A percentile compares a stretch with the other conserved stretches of the same genome.
Conservation (phyloP, 2,888 invertebrate genomes). For the Xestia sexstrigata region DNA sequence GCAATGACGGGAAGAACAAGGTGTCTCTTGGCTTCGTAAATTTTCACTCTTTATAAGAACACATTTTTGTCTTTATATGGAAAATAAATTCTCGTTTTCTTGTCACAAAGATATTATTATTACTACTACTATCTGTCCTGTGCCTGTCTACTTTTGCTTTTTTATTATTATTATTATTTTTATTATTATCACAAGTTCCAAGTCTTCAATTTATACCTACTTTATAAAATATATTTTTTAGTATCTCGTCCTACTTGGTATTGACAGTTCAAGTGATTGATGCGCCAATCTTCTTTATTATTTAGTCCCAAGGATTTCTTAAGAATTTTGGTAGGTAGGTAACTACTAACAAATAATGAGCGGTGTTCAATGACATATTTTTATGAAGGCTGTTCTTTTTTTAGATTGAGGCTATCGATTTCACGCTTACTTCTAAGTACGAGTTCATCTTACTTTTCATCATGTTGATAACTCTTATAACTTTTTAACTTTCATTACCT, state of each 20-base stretch:
- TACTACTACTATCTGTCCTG: no score
- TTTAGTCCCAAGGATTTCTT: slow-evolving; percentile 7
- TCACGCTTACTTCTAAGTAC: background rate
- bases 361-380: background rate
- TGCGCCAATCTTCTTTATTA: slow-evolving; percentile 19
- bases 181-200: background rate
- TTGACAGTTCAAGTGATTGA: slow-evolving; percentile 37
- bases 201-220: background rate
- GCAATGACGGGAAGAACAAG: no score
- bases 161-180: no score
- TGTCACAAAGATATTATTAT: slow-evolving; percentile 1
- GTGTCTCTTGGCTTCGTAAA: background rate
- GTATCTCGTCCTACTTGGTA: slow-evolving; percentile 2
- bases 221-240: background rate
- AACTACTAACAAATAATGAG: background rate
- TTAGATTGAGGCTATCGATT: background rate
- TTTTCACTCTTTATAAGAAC: no score
- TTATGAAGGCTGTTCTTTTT: background rate
- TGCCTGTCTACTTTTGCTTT: no score
- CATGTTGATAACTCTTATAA: background rate
- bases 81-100: background rate
- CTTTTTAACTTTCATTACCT: no score
- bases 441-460: background rate
- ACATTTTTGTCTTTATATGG: background rate
- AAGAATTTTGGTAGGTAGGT: background rate